These are phyloP conservation scores for Sceloporus tristichus DNA, from an alignment of 2,113 vertebrate genomes.

Conservation along the genomic window DNA sequence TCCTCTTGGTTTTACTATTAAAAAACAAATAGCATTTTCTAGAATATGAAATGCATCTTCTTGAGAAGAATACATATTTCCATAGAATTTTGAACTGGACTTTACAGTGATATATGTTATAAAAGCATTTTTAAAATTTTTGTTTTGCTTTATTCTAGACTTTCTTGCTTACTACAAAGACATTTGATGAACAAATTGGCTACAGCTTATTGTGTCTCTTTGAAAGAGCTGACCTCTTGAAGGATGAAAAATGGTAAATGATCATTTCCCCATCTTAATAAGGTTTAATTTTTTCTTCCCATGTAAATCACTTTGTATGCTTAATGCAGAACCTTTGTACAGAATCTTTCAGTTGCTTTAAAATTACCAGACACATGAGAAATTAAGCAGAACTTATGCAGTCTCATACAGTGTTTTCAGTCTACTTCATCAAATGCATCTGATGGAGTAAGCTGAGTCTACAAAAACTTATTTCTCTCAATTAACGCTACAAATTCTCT, in stretches of 20 bases:
- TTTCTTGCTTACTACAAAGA: slow-evolving; percentile 69
- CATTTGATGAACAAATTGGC: slow-evolving; percentile 73
- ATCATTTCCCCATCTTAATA: slow-evolving; percentile 11
- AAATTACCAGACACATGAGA: slow-evolving; percentile 21
- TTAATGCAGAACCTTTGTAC: not conserved
- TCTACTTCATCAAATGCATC: too few species aligned
- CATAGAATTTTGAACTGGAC: not conserved
- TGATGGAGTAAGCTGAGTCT: too few species aligned
- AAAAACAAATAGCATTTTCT: slow-evolving; percentile 22
- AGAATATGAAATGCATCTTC: not conserved
- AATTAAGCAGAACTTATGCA: too few species aligned
- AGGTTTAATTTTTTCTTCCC: not conserved
- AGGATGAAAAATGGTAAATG: slow-evolving; percentile 83
- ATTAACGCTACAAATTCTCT: not conserved
- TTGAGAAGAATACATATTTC: slow-evolving; percentile 18
- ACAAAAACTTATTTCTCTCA: not conserved
- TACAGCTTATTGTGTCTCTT: slow-evolving; percentile 85
- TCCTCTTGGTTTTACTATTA: not conserved
- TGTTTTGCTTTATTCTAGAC: slow-evolving; percentile 10
- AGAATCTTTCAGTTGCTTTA: slow-evolving; percentile 6
- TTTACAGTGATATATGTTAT: not conserved
- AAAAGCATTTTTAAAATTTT: not conserved
- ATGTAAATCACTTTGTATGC: not conserved
- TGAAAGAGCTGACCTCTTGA: slow-evolving; percentile 78
- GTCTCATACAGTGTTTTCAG: too few species aligned